Evolutionary conservation across 2,113 vertebrate species (phyloP).

Genomic region (Illadopsis cleaveri): DNA sequence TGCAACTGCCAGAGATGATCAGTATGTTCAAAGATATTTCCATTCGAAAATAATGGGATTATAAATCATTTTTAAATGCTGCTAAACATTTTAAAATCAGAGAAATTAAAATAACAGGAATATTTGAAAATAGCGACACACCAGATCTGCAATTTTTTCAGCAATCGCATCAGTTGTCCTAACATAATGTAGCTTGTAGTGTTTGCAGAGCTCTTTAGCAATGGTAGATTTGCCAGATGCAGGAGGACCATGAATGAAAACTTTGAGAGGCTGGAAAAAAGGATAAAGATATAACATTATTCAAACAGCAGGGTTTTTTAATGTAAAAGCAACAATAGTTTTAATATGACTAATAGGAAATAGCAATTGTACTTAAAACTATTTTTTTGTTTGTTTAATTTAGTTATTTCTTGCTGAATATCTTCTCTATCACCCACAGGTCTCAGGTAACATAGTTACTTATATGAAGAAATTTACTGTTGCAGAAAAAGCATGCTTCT

Average conservation of each 20-base stretch:
- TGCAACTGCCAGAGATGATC: neutral
- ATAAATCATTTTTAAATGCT: neutral
- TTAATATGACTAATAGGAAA: neutral
- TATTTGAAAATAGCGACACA: slow-evolving; percentile 62
- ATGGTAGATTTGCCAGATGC: slow-evolving; percentile 87
- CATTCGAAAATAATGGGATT: neutral
- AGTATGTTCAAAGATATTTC: neutral
- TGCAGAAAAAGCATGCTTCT: neutral
- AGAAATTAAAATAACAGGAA: neutral
- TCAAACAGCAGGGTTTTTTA: neutral
- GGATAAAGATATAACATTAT: neutral
- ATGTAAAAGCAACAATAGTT: neutral
- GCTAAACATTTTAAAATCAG: neutral
- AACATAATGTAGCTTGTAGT: slow-evolving; percentile 88
- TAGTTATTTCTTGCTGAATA: neutral
- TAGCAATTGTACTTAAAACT: neutral
- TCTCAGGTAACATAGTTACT: neutral
- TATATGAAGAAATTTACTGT: neutral
- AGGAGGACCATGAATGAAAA: slow-evolving; percentile 88
- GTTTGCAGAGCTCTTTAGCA: slow-evolving; percentile 75
- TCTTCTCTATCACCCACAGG: neutral
- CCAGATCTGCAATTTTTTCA: slow-evolving; percentile 82
- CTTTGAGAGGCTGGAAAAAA: slow-evolving; percentile 81
- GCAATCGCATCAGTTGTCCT: slow-evolving; percentile 77
- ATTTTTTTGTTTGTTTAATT: neutral